A percentile compares a stretch with the other conserved stretches of the same genome.
These are phyloP conservation scores for Philaethria dido DNA, from an alignment of 2,888 invertebrate species.

Conservation along the genomic window DNA sequence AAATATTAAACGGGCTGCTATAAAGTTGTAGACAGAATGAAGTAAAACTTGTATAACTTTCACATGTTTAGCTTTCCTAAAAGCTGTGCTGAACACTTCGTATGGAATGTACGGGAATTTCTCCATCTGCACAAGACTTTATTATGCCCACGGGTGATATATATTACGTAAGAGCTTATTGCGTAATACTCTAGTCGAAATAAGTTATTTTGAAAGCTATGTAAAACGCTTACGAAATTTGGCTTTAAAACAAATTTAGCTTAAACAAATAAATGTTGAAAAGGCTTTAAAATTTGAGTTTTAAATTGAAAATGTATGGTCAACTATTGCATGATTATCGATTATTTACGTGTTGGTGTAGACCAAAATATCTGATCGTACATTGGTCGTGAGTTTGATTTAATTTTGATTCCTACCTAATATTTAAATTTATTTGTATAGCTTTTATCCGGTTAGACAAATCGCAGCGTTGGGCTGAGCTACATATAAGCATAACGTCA, in stretches of 20 bases:
- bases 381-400: too few relatives aligned
- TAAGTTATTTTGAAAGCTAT: conserved; percentile 13
- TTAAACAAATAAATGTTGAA: not conserved
- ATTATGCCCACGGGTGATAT: conserved; percentile 23
- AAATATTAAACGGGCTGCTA: conserved; percentile 5
- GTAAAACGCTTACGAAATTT: not conserved
- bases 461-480: not conserved
- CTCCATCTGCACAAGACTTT: conserved; percentile 23
- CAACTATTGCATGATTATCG: not conserved
- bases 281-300: not conserved
- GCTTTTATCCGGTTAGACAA: not conserved
- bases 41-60: conserved; percentile 29
- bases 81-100: conserved; percentile 5
- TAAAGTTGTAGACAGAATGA: conserved; percentile 24
- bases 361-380: too few relatives aligned
- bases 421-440: not conserved
- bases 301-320: not conserved
- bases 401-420: not conserved
- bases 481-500: too few relatives aligned
- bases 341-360: not conserved
- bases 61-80: conserved; percentile 23
- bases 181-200: conserved; percentile 9
- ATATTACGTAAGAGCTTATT: conserved; percentile 15
- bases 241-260: not conserved
- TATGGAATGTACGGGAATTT: conserved; percentile 11